Conservation (phyloP, 2,888 invertebrate species). For the Xanthia togata region DNA sequence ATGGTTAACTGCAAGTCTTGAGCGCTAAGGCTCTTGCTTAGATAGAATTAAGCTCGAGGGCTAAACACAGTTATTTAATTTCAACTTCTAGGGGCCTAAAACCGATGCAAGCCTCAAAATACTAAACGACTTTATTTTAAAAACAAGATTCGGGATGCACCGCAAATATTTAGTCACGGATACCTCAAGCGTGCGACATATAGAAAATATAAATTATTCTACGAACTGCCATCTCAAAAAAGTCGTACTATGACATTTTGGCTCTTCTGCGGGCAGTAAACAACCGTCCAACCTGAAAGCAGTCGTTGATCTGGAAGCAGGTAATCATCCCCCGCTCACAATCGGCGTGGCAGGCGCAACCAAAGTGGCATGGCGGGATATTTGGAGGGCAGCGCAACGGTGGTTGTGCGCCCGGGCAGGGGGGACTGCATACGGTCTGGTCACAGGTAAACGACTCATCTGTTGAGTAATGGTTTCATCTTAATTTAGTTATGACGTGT, state of each 20-base stretch:
- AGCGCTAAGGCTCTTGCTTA: background rate
- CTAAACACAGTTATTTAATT: background rate
- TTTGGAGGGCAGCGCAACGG: slow-evolving; percentile 72
- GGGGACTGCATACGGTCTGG: slow-evolving; percentile 65
- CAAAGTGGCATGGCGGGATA: slow-evolving; percentile 67
- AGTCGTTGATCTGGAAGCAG: slow-evolving; percentile 73
- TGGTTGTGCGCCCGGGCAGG: slow-evolving; percentile 71
- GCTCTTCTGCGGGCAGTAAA: slow-evolving; percentile 52
- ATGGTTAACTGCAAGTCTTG: background rate
- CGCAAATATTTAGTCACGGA: background rate
- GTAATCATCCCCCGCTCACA: slow-evolving; percentile 59
- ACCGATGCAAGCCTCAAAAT: background rate
- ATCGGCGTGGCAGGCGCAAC: slow-evolving; percentile 73
- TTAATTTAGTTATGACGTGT: background rate
- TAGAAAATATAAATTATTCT: background rate
- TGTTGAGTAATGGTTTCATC: slow-evolving; percentile 26
- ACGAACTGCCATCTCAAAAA: background rate
- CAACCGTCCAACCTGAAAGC: slow-evolving; percentile 56
- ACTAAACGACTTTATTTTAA: background rate
- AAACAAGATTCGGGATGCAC: background rate
- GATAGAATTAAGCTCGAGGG: background rate
- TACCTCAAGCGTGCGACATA: background rate
- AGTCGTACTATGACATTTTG: background rate
- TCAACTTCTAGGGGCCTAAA: background rate
- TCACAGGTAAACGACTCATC: slow-evolving; percentile 61